Evolutionary conservation across 1,140 invertebrate genomes (phyloP).

Genomic region (Drosophila kurseongensis): DNA sequence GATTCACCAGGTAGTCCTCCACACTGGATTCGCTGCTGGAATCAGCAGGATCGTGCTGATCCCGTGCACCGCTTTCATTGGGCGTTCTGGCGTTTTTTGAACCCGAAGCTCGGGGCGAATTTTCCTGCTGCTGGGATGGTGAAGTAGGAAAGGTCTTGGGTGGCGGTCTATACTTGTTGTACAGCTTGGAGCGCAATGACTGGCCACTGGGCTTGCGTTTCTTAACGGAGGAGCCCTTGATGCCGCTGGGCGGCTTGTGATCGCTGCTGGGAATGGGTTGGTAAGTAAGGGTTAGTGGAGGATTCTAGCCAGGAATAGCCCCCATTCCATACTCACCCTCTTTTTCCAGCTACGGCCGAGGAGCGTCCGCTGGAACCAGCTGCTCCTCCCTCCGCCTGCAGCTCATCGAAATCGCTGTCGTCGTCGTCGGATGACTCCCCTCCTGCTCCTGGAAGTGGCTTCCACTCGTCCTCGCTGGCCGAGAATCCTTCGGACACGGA

Average conservation of each 20-base stretch:
- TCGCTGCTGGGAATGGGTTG: conserved; percentile 33
- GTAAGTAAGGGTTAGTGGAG: not conserved
- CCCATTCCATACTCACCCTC: conserved; percentile 38
- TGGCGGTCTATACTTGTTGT: conserved; percentile 81
- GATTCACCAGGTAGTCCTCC: conserved; percentile 81
- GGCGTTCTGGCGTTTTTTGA: conserved; percentile 84
- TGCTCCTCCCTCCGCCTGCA: conserved; percentile 20
- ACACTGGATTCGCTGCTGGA: conserved; percentile 83
- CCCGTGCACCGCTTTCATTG: conserved; percentile 75
- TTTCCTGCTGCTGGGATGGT: conserved; percentile 54
- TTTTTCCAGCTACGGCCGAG: conserved; percentile 37
- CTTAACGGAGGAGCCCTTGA: conserved; percentile 68
- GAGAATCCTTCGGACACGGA: conserved; percentile 80
- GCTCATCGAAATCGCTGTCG: conserved; percentile 78
- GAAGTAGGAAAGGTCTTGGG: conserved; percentile 75
- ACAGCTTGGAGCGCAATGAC: conserved; percentile 78
- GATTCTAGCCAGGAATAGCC: not conserved
- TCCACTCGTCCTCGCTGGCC: conserved; percentile 83
- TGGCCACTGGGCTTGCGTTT: conserved; percentile 75
- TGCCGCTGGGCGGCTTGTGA: conserved; percentile 61
- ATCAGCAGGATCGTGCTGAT: conserved; percentile 55
- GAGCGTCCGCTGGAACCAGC: conserved; percentile 52
- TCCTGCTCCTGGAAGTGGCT: conserved; percentile 67
- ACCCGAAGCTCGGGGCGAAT: conserved; percentile 74
- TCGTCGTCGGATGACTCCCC: conserved; percentile 80